Evolutionary conservation across 2,888 invertebrate species (phyloP).

Genomic region (Athalia circularis): DNA sequence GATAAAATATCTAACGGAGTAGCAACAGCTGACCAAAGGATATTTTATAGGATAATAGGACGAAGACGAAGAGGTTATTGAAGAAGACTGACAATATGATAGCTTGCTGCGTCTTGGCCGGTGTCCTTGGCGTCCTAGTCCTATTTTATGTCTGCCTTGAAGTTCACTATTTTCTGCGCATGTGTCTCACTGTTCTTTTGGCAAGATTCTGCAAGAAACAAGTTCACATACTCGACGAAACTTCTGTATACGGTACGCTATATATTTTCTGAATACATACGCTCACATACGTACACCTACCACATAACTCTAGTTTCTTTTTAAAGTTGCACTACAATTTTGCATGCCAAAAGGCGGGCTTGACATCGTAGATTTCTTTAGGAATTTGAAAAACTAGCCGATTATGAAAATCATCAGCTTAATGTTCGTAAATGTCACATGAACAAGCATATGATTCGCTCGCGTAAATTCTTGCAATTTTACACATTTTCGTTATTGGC

Average conservation of each 20-base stretch:
- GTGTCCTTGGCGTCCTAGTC: conserved; percentile 72
- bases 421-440: no score
- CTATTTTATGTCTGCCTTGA: conserved; percentile 81
- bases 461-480: no score
- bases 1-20: conserved; percentile 9
- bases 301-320: no score
- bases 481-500: no score
- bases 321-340: no score
- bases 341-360: no score
- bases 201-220: conserved; percentile 81
- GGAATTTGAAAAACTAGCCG: no score
- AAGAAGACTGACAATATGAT: conserved; percentile 56
- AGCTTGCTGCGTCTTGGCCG: conserved; percentile 71
- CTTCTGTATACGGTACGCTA: conserved; percentile 81
- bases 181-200: conserved; percentile 80
- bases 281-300: not conserved
- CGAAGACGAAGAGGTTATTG: no score
- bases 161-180: conserved; percentile 84
- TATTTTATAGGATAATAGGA: not conserved
- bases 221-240: conserved; percentile 81
- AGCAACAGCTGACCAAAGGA: not conserved
- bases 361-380: no score
- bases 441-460: no score
- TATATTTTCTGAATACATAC: not conserved
- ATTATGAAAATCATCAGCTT: no score